Percentiles rank a stretch among this genome's conserved stretches.
Conservation (phyloP, 1,140 invertebrate genomes). For the Latrodectus geometricus region DNA sequence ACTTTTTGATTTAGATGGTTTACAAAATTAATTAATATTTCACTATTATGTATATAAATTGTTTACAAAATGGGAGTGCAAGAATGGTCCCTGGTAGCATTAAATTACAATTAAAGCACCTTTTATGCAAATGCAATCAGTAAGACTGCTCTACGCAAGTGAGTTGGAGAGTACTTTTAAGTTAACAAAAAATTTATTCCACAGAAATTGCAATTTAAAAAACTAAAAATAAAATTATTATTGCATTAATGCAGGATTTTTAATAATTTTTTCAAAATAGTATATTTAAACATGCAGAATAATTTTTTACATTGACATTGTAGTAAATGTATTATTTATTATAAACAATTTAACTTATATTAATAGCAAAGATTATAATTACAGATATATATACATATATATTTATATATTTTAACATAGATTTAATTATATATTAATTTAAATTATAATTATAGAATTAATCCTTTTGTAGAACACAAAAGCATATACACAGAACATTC, state of each 20-base stretch:
- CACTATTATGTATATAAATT: not conserved
- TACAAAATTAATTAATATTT: not conserved
- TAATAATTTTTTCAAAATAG: not conserved
- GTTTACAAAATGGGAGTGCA: not conserved
- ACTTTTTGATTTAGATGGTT: too few species aligned
- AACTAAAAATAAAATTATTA: not conserved
- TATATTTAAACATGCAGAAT: not conserved
- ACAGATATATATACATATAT: too few species aligned
- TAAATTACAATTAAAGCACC: conserved; percentile 3
- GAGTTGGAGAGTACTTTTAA: not conserved
- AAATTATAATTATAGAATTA: too few species aligned
- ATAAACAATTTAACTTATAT: too few species aligned
- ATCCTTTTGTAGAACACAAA: too few species aligned
- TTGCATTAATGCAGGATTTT: too few species aligned
- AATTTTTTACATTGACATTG: not conserved
- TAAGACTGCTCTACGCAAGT: not conserved
- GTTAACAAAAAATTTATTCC: not conserved
- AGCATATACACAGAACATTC: too few species aligned
- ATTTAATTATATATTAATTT: too few species aligned
- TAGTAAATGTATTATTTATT: too few species aligned
- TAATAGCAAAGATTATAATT: too few species aligned
- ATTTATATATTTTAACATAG: too few species aligned
- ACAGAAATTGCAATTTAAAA: conserved; percentile 2
- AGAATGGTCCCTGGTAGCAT: conserved; percentile 38
- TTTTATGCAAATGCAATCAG: conserved; percentile 1